Base-by-base conservation (phyloP, 2,113 vertebrate species). In the Sarotherodon lohbergeri region DNA sequence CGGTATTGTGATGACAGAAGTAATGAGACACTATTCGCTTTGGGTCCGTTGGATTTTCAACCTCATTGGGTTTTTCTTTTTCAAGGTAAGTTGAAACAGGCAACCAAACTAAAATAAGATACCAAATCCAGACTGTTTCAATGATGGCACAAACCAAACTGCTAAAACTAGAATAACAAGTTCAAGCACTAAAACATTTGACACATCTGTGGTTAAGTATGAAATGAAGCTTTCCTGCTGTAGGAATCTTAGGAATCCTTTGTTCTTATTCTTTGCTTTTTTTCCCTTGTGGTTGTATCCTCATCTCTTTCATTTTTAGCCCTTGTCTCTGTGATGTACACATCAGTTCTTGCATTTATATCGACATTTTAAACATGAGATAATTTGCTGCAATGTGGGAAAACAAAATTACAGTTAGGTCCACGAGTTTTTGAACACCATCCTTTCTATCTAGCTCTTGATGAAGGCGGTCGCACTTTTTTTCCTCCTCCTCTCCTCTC, bases 1-100 rank as follows among this genome's bases (percentile, higher is more conserved):
- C 0, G 98, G 98, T 1, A 0, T 97, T 4, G 97, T 98, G 73
- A 90, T 90, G 94, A 98, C 97, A 1, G 76, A 89, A 3, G 96
- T 98, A 84, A 91, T 97, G 96, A 96, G 94, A 54, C 54, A 97
- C 55, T 97, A 95, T 34, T 3, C 90, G 17, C 83, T 94, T 7
- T 0, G 24, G 0, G 0, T 89, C 0, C 95, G 93, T 27, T 22
- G 9, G 0, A 5, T 96, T 81, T 97, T 97, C 89, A 9, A 24
- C 39, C 1, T 97, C 11, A 3, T 95, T 2, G 96, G 96, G 22
- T 84, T 96, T 86, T 97, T 98, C 93, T 89, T 98, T 17, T 97
- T 97, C 68, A 98, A 97, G 97, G 98, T 98, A 63, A 95, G 95
- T 22, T 61, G 6, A 78, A 52, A 78, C 16, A 13, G 16, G 46